phyloP scores from a whole-genome alignment of 1,140 invertebrate species.

The Chironomus striatipennis region DNA sequence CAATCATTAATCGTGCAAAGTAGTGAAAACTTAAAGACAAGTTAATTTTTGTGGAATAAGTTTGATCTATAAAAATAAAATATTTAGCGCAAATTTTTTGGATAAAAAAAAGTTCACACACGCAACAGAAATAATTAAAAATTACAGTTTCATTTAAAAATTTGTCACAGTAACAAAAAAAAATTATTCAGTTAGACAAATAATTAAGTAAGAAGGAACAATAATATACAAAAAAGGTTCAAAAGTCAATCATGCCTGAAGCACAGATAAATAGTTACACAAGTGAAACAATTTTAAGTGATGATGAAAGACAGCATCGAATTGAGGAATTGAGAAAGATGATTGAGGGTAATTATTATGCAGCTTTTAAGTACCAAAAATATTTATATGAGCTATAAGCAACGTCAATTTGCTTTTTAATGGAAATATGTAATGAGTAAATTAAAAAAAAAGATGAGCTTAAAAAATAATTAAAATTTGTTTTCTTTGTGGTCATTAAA shows the following conservation, averaged over 20 bases:
- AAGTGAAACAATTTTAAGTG: slow-evolving; percentile 20
- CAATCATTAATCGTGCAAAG: background rate
- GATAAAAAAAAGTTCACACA: background rate
- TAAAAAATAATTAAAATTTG: no score
- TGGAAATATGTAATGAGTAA: no score
- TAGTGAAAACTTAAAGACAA: background rate
- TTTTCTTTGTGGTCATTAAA: no score
- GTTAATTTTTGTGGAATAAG: background rate
- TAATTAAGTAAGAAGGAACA: no score
- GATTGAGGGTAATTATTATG: slow-evolving; percentile 27
- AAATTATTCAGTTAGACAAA: no score
- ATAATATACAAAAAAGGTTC: no score
- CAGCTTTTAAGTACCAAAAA: background rate
- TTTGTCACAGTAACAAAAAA: no score
- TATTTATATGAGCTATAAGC: no score
- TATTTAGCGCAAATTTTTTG: background rate
- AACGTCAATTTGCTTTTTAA: no score
- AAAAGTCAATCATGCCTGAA: background rate
- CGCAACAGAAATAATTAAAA: background rate
- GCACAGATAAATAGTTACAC: background rate
- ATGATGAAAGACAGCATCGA: slow-evolving; percentile 25
- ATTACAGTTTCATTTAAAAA: no score
- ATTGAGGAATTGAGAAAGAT: slow-evolving; percentile 26
- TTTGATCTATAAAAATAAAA: background rate
- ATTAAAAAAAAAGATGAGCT: no score